phyloP scores from a whole-genome alignment of 1,140 invertebrate genomes.

The Trichonephila inaurata region DNA sequence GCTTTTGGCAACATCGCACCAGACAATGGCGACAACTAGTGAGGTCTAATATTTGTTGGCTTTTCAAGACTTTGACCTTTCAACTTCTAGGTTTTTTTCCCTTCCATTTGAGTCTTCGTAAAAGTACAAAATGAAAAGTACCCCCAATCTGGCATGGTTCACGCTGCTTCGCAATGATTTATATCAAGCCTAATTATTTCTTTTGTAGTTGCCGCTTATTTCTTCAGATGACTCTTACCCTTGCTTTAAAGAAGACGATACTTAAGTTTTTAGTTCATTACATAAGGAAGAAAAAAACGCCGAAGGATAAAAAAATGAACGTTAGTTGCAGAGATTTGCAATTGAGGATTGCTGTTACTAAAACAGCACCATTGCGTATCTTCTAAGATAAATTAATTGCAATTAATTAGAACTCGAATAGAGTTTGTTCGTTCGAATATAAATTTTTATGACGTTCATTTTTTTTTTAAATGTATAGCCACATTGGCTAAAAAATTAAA shows the following conservation, averaged over 20 bases:
- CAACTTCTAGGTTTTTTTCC: background rate
- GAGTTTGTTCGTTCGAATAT: no score
- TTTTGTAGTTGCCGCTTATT: conserved; percentile 56
- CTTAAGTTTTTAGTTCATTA: conserved; percentile 12
- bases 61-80: conserved; percentile 2
- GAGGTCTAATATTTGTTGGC: background rate
- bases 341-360: background rate
- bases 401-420: no score
- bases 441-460: no score
- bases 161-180: conserved; percentile 52
- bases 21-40: conserved; percentile 19
- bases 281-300: background rate
- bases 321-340: background rate
- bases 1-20: background rate
- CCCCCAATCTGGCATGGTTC: background rate
- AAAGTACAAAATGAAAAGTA: background rate
- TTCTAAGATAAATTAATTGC: no score
- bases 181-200: conserved; percentile 66
- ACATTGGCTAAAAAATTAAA: no score
- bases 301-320: background rate
- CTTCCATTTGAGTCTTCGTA: background rate
- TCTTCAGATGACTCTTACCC: background rate
- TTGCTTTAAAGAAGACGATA: background rate
- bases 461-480: no score
- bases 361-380: no score